Evolutionary conservation across 2,797 vertebrate genomes (phyloP), one percentile per base, ranked within the genome.

Genomic region (Enteromius argenteus): DNA sequence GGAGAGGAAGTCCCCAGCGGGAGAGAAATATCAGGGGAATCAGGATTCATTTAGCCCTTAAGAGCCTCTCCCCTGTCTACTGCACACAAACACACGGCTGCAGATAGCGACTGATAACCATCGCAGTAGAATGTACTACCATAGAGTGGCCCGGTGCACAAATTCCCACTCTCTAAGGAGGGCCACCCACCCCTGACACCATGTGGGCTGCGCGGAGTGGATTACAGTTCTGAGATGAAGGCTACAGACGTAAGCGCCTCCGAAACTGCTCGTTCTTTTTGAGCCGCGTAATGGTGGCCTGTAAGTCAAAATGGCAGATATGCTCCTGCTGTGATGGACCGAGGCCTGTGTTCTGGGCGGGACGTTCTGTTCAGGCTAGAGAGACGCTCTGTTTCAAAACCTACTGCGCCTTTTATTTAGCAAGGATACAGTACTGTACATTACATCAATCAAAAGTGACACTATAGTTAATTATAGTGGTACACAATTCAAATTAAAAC

Each of bases 11-110:
- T 93, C 93, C 94, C 93, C 89, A 88, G 91, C 93, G 89, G 90
- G 90, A 89, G 84, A 87, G 89, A 92, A 93, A 91, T 93, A 94
- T 93, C 94, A 90, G 92, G 94, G 94, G 94, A 95, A 94, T 95
- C 92, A 91, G 92, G 92, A 94, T 87, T 94, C 93, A 95, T 95
- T 95, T 94, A 95, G 94, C 94, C 94, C 89, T 90, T 91, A 91
- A 94, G 91, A 94, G 91, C 86, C 92, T 94, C 90, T 91, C 80
- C 60, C 77, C 81, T 84, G 81, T 66, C 84, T 82, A 71, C 79
- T 83, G 85, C 80, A 79, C 84, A 83, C 86, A 80, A 87, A 86
- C 80, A 84, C 78, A 78, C 66, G 42, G 82, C 73, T 79, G 69
- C 82, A 87, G 86, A 88, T 88, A 87, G 84, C 82, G 32, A 58